Evolutionary conservation across 2,797 vertebrate species (phyloP), one percentile per base, ranked within the genome.

Genomic region (Poecilia gillii): DNA sequence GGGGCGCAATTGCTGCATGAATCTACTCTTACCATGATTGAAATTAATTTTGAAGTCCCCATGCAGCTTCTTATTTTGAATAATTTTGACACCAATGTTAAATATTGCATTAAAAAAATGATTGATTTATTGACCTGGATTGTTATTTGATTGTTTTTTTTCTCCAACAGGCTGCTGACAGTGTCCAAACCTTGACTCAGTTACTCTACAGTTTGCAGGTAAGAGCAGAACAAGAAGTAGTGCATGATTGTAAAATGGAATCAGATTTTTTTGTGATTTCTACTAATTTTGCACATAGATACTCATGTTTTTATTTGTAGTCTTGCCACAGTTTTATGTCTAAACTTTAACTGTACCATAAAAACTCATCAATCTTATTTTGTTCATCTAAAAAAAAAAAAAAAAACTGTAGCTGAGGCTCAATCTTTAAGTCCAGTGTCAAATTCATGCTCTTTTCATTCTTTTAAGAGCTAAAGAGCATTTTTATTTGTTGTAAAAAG

Each of bases 191-290:
- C 74, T 93, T 99, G 95, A 98, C 97, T 3, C 97, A 96, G 79
- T 92, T 99, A 77, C 94, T 99, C 66, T 99, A 98, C 91, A 99
- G 98, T 93, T 93, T 99, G 75, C 97, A 99, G 98, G 98, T 99
- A 91, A 97, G 82, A 82, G 78, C 28, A 41, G 66, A 16, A 4
- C 25, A n/a, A 0, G 9, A 3, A 55, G 49, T 13, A 59, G 28
- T 59, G 55, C 11, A n/a, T 59, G 12, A 13, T 57, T 57, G 55
- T 57, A 12, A 57, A 57, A 28, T 57, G 25, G 55, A 57, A 57
- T 11, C 55, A 57, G 9, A 20, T 18, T 12, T 57, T 57, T 57
- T 28, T 28, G 9, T 59, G 3, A 12, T 59, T 28, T n/a, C 25
- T 28, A 28, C 55, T 28, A 9, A 9, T 25, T 25, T 53, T 53